Evolutionary conservation across 2,888 invertebrate species (phyloP), one percentile per base, ranked within the genome.

Genomic region (Frankliniella intonsa): DNA sequence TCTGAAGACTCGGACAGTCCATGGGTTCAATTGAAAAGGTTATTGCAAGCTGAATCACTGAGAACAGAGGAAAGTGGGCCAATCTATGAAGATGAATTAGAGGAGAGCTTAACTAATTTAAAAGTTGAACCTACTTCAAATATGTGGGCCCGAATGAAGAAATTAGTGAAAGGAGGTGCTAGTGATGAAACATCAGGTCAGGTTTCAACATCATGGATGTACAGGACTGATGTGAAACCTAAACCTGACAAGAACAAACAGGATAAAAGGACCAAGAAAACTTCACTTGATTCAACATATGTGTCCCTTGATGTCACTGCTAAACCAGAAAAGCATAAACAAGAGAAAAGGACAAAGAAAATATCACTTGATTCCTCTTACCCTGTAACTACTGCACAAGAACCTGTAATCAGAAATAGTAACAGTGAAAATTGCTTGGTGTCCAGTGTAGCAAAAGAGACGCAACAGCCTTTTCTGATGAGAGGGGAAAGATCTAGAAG

Each of bases 201-300:
- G 69, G 69, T 69, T 10, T 69, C 69, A n/a, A 69, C 69, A n/a
- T 69, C 69, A 19, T 69, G 69, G 69, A 69, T 69, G 69, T 69
- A 69, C 22, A 19, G 22, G 11, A 69, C 69, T 19, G 69, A 69
- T 69, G 69, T 69, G 3, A 69, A 69, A 69, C 3, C 69, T 9
- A 69, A 69, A 22, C 55, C 55, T 55, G 55, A 55, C 14, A 55
- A 55, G 19, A 19, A 14, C 14, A 55, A 55, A 12, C 14, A 14
- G 7, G 55, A 55, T 10, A 55, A 19, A 12, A 14, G 19, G 19
- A 55, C 55, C 7, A 55, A 55, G 19, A 55, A 55, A 12, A 55
- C 14, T 14, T 55, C 55, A 55, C 55, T 55, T 55, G 55, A 55
- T 55, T 55, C 55, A 55, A 19, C 55, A 14, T 55, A 55, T 55